phyloP scores from a whole-genome alignment of 2,888 invertebrate genomes.

The Sinhomidia bicolor region DNA sequence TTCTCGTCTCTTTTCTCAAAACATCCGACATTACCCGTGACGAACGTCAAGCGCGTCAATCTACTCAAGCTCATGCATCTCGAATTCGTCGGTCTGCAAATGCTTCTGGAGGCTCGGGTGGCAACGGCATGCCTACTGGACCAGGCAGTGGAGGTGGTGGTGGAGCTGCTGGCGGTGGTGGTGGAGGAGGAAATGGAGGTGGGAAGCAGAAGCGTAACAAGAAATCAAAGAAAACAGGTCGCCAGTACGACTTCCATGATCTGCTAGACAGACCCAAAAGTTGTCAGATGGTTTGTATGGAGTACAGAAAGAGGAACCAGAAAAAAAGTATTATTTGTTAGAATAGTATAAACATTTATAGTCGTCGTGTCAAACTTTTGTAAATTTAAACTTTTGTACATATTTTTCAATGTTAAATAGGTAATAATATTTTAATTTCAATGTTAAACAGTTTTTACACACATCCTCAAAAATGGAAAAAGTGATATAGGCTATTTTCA shows the following conservation, averaged over 20 bases:
- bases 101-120: neutral
- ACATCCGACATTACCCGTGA: slow-evolving; percentile 69
- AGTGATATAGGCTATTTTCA: no score
- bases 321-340: slow-evolving; percentile 13
- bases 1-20: slow-evolving; percentile 90
- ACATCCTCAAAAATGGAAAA: no score
- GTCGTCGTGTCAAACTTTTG: neutral
- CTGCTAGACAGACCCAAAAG: slow-evolving; percentile 84
- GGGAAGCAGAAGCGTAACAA: slow-evolving; percentile 59
- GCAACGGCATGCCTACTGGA: slow-evolving; percentile 10
- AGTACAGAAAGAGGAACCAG: neutral
- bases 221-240: slow-evolving; percentile 76
- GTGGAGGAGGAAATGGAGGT: slow-evolving; percentile 41
- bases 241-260: slow-evolving; percentile 77
- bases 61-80: slow-evolving; percentile 66
- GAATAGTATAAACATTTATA: neutral
- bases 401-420: neutral
- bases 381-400: neutral
- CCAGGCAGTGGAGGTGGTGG: slow-evolving; percentile 12
- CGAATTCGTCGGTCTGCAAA: slow-evolving; percentile 75
- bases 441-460: no score
- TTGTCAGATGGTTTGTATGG: slow-evolving; percentile 94
- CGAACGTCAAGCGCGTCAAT: slow-evolving; percentile 74
- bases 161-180: slow-evolving; percentile 49
- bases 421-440: no score